Conservation (phyloP, 1,140 invertebrate genomes). For the Augochlora pura region DNA sequence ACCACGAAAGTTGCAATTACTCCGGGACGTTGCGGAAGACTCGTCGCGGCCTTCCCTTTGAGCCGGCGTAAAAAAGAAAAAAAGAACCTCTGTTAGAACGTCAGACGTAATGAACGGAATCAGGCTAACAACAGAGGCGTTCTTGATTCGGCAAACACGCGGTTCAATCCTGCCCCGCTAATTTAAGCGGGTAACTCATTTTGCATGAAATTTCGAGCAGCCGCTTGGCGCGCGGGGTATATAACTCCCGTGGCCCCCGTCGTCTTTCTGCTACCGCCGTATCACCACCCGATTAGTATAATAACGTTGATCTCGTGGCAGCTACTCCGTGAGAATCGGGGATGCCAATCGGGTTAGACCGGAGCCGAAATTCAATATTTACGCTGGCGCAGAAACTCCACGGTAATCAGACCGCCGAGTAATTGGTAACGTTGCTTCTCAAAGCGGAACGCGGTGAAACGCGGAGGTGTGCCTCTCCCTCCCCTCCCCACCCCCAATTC, state of each 20-base stretch:
- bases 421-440: slow-evolving; percentile 58
- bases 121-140: background rate
- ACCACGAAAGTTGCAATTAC: background rate
- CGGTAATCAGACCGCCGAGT: slow-evolving; percentile 57
- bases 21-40: no score
- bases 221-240: background rate
- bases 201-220: background rate
- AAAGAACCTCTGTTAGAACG: no score
- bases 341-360: slow-evolving; percentile 62
- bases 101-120: background rate
- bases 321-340: slow-evolving; percentile 43
- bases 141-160: background rate
- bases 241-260: background rate
- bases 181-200: background rate
- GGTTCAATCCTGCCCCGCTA: background rate
- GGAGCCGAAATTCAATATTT: slow-evolving; percentile 62
- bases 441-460: slow-evolving; percentile 43
- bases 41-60: no score
- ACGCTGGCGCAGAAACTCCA: slow-evolving; percentile 49
- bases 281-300: slow-evolving; percentile 51
- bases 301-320: slow-evolving; percentile 45
- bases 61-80: no score
- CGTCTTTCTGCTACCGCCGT: background rate
- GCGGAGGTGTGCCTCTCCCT: background rate
- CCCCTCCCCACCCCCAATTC: no score